These are phyloP conservation scores for Leptarthrus brevirostris DNA, from an alignment of 2,888 invertebrate species.

Conservation along the genomic window DNA sequence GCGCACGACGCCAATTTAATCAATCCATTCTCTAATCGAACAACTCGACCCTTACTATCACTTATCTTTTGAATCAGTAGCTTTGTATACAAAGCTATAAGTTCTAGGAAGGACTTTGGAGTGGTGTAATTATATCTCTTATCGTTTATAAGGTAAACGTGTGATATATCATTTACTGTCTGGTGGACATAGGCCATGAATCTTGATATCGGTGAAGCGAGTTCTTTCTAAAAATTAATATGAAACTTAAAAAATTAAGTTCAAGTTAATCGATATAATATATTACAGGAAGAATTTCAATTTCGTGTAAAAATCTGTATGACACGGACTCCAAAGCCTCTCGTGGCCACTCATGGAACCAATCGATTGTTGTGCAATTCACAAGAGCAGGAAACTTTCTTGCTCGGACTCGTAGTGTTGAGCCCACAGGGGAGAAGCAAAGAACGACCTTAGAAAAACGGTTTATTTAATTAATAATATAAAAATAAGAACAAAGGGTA, in stretches of 20 bases:
- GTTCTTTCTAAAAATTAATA: slow-evolving; percentile 65
- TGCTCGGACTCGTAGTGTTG: slow-evolving; percentile 84
- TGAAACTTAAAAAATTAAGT: background rate
- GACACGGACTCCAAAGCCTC: slow-evolving; percentile 93
- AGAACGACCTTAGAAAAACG: slow-evolving; percentile 73
- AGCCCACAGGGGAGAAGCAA: slow-evolving; percentile 95
- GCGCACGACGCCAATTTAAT: slow-evolving; percentile 88
- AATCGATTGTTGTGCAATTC: slow-evolving; percentile 92
- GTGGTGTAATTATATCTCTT: slow-evolving; percentile 95
- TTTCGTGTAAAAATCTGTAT: slow-evolving; percentile 80
- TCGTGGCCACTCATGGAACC: slow-evolving; percentile 97
- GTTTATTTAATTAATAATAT: background rate
- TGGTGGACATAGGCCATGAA: slow-evolving; percentile 94
- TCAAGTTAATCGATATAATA: too few species aligned
- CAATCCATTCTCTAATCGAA: slow-evolving; percentile 86
- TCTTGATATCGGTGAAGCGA: slow-evolving; percentile 76
- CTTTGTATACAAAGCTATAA: slow-evolving; percentile 85
- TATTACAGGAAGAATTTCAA: slow-evolving; percentile 68
- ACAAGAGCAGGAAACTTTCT: slow-evolving; percentile 94
- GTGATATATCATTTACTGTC: slow-evolving; percentile 87
- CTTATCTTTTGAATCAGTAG: slow-evolving; percentile 75
- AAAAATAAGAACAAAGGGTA: too few species aligned
- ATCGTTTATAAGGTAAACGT: slow-evolving; percentile 83
- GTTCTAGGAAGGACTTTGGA: slow-evolving; percentile 94
- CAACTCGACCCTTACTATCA: slow-evolving; percentile 80